Percentiles rank a stretch among this genome's conserved stretches.
Conservation (phyloP, 92 coral and sea anemone genomes). For the Diadumene lineata region DNA sequence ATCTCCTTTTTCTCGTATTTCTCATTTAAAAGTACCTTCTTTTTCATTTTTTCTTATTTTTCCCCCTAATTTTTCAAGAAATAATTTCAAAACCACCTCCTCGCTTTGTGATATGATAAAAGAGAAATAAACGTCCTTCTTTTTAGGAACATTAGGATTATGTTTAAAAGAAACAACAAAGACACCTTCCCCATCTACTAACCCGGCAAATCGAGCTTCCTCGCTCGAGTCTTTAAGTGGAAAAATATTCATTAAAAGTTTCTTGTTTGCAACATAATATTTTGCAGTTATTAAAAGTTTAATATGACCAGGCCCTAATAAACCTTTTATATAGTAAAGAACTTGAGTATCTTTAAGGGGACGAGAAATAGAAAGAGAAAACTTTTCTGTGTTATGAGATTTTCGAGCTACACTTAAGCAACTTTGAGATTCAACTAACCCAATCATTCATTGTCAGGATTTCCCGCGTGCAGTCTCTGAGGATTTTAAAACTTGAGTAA, state of each 20-base stretch:
- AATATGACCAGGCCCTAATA: conserved; percentile 38
- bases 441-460: conserved; percentile 32
- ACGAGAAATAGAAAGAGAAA: conserved; percentile 34
- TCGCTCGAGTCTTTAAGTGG: conserved; percentile 17
- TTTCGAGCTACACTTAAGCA: conserved; percentile 22
- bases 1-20: conserved; percentile 23
- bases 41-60: conserved; percentile 27
- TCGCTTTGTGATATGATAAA: conserved; percentile 12
- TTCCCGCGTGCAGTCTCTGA: conserved; percentile 52
- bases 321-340: conserved; percentile 35
- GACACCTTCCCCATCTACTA: conserved; percentile 22
- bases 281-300: conserved; percentile 13
- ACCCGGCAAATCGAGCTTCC: conserved; percentile 11
- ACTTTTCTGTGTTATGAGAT: conserved; percentile 20
- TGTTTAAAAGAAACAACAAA: conserved; percentile 17
- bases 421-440: conserved; percentile 35
- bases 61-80: conserved; percentile 28
- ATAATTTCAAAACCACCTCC: conserved; percentile 22
- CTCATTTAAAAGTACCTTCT: conserved; percentile 31
- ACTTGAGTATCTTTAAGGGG: conserved; percentile 26
- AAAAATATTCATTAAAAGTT: conserved; percentile 8
- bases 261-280: conserved; percentile 31
- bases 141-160: conserved; percentile 16
- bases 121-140: conserved; percentile 12
- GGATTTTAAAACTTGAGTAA: conserved; percentile 33